Evolutionary conservation across 1,140 invertebrate genomes (phyloP).

Genomic region (Paracyclopina nana): DNA sequence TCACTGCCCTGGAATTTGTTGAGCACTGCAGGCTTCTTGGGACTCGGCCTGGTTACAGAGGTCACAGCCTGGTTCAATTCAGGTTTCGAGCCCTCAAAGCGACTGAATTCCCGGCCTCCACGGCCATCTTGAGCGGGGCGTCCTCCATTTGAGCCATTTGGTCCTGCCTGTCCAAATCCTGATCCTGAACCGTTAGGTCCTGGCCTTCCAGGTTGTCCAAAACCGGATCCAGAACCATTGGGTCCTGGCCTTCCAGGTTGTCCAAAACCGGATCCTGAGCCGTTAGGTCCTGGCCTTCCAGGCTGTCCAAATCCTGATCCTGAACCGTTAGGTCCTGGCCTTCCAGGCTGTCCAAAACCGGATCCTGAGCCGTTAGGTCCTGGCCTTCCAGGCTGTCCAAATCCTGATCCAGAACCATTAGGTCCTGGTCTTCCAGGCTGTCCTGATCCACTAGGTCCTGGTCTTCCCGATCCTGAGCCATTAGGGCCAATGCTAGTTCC

Average conservation of each 20-base stretch:
- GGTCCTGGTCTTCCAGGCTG: slow-evolving; percentile 2
- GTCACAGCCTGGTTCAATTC: slow-evolving; percentile 2
- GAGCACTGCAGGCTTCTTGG: not conserved
- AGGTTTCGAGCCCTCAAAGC: not conserved
- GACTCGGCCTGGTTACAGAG: not conserved
- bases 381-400: slow-evolving; percentile 4
- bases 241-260: not conserved
- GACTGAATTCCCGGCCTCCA: slow-evolving; percentile 11
- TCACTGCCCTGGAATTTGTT: slow-evolving; percentile 24
- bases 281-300: slow-evolving; percentile 15
- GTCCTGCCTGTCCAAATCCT: slow-evolving; percentile 8
- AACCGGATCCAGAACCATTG: not conserved
- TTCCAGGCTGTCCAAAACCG: slow-evolving; percentile 11
- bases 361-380: not conserved
- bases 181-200: slow-evolving; percentile 17
- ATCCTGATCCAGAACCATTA: not conserved
- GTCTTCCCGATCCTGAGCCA: not conserved
- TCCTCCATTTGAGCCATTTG: slow-evolving; percentile 9
- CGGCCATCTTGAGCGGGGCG: slow-evolving; percentile 4
- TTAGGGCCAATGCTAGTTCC: not conserved
- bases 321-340: slow-evolving; percentile 5
- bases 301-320: slow-evolving; percentile 7
- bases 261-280: slow-evolving; percentile 12
- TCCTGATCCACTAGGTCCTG: not conserved
- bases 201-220: slow-evolving; percentile 4